phyloP scores from a whole-genome alignment of 2,113 vertebrate species.

The Sclerurus mexicanus region DNA sequence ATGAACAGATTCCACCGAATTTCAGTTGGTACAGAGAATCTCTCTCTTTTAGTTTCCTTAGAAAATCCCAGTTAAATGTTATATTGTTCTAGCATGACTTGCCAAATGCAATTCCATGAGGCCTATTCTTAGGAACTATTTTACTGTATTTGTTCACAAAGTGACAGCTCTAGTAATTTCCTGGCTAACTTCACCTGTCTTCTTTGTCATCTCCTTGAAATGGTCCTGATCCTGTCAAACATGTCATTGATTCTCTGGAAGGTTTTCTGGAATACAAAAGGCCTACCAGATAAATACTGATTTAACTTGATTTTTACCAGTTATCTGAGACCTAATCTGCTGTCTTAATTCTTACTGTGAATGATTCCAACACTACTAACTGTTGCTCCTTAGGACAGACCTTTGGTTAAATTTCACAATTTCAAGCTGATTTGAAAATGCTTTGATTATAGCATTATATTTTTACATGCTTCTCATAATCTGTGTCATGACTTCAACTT shows the following conservation, averaged over 20 bases:
- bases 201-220: neutral
- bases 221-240: neutral
- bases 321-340: neutral
- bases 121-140: neutral
- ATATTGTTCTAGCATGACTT: neutral
- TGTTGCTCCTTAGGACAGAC: neutral
- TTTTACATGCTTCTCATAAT: constrained; percentile 2
- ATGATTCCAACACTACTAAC: neutral
- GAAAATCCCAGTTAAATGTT: neutral
- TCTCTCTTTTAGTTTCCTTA: neutral
- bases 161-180: constrained; percentile 5
- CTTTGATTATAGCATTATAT: neutral
- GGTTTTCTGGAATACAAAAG: neutral
- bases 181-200: neutral
- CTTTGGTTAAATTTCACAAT: neutral
- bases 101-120: constrained; percentile 1
- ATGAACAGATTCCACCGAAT: neutral
- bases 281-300: neutral
- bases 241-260: neutral
- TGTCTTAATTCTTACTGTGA: neutral
- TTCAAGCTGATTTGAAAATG: neutral
- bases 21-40: neutral
- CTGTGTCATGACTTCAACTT: neutral
- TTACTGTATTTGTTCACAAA: neutral
- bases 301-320: neutral